Base-by-base conservation (phyloP, 2,888 invertebrate species). In the Dorcus parallelipipedus region DNA sequence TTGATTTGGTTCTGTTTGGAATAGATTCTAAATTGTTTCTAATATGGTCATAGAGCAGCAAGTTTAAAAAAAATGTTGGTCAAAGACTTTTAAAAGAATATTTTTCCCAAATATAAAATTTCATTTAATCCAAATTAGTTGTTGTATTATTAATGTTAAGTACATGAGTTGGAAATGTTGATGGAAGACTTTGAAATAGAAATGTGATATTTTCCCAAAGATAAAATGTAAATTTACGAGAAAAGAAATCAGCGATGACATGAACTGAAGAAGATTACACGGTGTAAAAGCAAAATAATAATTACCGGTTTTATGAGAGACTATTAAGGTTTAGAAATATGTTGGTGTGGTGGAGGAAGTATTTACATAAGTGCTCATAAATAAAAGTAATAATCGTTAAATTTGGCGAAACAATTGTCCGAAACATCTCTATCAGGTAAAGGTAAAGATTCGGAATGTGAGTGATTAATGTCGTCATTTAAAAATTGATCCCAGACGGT, bases 351-450 rank as follows among this genome's bases (percentile, higher is more conserved):
- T 23, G 45, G 39, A 40, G 39, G 40, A 51, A 39, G 14, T 56
- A 57, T 61, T 61, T 61, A 56, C 48, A 59, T 59, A 57, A 48
- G 56, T 40, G 50, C 51, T 47, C 55, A 53, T 62, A 62, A 62
- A 62, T 59, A 58, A 54, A 49, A 54, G 62, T 59, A 62, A 59
- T 62, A 62, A 59, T 56, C 62, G 49, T 62, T 59, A 62, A 62
- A 57, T 59, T 62, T 59, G 9, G 20, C 50, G 38, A 50, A 40
- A 39, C 50, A 50, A 39, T 39, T 39, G 14, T 50, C 26, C 14
- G 38, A 40, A 50, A 50, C 39, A 50, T 50, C 50, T 50, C 39
- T 39, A 50, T 50, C 50, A 50, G 20, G 50, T 50, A 50, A 50
- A 50, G 20, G 50, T 50, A 50, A 50, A 45, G 17, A 23, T 45